These are phyloP conservation scores for Macrotrachela quadricornifera DNA, from an alignment of 1,140 invertebrate species.

Conservation along the genomic window DNA sequence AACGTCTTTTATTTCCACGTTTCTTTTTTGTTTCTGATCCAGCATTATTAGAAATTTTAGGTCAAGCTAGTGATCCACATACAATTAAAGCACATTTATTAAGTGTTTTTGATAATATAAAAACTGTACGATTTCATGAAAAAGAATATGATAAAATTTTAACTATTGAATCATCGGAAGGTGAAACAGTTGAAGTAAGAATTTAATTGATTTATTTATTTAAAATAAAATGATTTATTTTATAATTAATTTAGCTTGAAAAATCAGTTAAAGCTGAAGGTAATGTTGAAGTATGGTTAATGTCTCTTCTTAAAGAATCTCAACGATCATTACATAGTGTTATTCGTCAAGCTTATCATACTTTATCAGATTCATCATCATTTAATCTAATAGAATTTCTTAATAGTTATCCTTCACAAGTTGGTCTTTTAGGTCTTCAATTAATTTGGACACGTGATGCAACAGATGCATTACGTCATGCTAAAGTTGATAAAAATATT, in stretches of 20 bases:
- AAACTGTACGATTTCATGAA: slow-evolving; percentile 76
- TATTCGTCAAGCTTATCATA: slow-evolving; percentile 56
- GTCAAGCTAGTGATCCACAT: slow-evolving; percentile 85
- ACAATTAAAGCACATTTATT: slow-evolving; percentile 85
- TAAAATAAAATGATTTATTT: no score
- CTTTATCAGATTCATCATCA: slow-evolving; percentile 55
- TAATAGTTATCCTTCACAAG: slow-evolving; percentile 76
- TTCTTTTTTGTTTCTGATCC: slow-evolving; percentile 96
- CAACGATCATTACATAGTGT: slow-evolving; percentile 74
- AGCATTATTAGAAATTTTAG: slow-evolving; percentile 73
- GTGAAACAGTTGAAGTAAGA: slow-evolving; percentile 48
- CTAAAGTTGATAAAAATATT: slow-evolving; percentile 72
- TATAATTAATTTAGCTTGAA: no score
- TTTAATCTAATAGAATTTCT: slow-evolving; percentile 65
- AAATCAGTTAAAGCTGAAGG: no score
- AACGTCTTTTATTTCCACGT: slow-evolving; percentile 80
- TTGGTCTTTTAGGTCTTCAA: slow-evolving; percentile 32
- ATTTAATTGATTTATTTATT: no score
- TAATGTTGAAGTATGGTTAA: slow-evolving; percentile 72
- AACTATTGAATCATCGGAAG: slow-evolving; percentile 71
- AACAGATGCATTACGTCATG: slow-evolving; percentile 63
- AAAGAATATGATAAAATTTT: slow-evolving; percentile 85
- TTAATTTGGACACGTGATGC: slow-evolving; percentile 64
- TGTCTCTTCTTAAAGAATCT: slow-evolving; percentile 58
- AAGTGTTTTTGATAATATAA: slow-evolving; percentile 84